Percentiles rank a stretch among this genome's conserved stretches.
Evolutionary conservation across 2,113 vertebrate species (phyloP).

Genomic region (Leptobrachium leishanense): DNA sequence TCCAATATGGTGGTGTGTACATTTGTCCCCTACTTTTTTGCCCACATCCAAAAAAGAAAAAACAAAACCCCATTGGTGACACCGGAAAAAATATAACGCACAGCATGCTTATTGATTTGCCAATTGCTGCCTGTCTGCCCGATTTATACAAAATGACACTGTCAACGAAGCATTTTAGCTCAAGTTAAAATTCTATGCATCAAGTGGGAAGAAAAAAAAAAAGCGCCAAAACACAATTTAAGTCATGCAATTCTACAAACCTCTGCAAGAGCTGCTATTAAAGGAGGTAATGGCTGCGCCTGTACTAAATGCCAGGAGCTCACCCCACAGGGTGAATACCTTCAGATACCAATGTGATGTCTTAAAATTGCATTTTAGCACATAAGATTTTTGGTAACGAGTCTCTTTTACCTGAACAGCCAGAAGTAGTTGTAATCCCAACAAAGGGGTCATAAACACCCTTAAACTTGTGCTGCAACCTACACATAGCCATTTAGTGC

Average conservation of each 20-base stretch:
- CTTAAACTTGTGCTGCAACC: too few relatives aligned
- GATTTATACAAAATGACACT: slow-evolving; percentile 75
- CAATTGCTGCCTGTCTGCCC: slow-evolving; percentile 98
- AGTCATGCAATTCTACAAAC: slow-evolving; percentile 67
- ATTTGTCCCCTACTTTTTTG: slow-evolving; percentile 32
- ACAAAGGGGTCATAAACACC: too few relatives aligned
- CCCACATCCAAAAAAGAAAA: slow-evolving; percentile 30
- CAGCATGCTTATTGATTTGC: slow-evolving; percentile 87
- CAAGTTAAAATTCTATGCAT: slow-evolving; percentile 65
- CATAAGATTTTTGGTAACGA: too few relatives aligned
- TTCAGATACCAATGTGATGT: too few relatives aligned
- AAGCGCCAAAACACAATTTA: slow-evolving; percentile 54
- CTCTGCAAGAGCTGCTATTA: slow-evolving; percentile 15
- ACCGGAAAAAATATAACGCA: slow-evolving; percentile 58
- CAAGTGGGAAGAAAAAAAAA: slow-evolving; percentile 48
- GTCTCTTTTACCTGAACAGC: too few relatives aligned
- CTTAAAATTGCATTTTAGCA: too few relatives aligned
- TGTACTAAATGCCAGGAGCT: neutral
- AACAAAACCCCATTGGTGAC: slow-evolving; percentile 67
- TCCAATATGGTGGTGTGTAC: slow-evolving; percentile 59
- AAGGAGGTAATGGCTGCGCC: slow-evolving; percentile 11
- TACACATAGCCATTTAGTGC: too few relatives aligned
- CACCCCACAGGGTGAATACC: neutral
- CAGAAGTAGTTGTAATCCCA: too few relatives aligned
- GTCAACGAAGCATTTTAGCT: slow-evolving; percentile 71